A percentile compares a stretch with the other conserved stretches of the same genome.
Evolutionary conservation across 2,797 vertebrate species (phyloP).

Genomic region (Silurus lanzhouensis): DNA sequence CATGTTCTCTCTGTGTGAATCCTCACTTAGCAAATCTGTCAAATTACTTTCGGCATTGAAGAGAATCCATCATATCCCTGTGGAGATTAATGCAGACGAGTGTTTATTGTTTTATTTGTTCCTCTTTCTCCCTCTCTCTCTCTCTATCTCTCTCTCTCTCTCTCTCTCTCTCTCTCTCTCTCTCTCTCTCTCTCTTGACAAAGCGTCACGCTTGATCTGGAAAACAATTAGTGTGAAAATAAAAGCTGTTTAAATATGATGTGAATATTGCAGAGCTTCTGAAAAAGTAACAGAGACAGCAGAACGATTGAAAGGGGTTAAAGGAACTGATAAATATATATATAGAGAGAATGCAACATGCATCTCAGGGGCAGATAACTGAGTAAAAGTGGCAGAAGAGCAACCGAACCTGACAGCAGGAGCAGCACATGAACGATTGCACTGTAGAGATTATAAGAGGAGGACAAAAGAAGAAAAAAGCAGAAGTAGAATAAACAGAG

Average conservation of each 20-base stretch:
- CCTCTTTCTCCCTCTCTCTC: not conserved
- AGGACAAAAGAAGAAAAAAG: not conserved
- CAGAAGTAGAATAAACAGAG: not conserved
- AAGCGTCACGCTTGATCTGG: conserved; percentile 45
- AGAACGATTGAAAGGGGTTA: not conserved
- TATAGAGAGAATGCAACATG: not conserved
- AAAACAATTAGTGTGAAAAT: conserved; percentile 53
- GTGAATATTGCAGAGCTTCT: conserved; percentile 37
- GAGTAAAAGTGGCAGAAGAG: not conserved
- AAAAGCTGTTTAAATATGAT: conserved; percentile 26
- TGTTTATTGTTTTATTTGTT: conserved; percentile 32
- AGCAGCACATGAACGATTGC: not conserved
- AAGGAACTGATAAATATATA: conserved; percentile 2
- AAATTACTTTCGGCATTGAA: conserved; percentile 60
- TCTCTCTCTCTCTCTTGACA: conserved; percentile 38
- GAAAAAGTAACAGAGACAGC: not conserved
- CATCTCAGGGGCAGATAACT: not conserved
- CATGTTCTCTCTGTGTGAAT: conserved; percentile 26
- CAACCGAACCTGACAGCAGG: not conserved
- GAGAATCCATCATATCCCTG: conserved; percentile 41
- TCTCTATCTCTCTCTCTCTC: not conserved
- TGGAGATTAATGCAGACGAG: conserved; percentile 11
- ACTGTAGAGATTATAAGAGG: not conserved
- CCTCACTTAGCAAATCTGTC: conserved; percentile 47
- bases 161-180: too few species aligned